Base-by-base conservation (phyloP, 2,888 invertebrate genomes). In the Rhamphomyia laevipes region DNA sequence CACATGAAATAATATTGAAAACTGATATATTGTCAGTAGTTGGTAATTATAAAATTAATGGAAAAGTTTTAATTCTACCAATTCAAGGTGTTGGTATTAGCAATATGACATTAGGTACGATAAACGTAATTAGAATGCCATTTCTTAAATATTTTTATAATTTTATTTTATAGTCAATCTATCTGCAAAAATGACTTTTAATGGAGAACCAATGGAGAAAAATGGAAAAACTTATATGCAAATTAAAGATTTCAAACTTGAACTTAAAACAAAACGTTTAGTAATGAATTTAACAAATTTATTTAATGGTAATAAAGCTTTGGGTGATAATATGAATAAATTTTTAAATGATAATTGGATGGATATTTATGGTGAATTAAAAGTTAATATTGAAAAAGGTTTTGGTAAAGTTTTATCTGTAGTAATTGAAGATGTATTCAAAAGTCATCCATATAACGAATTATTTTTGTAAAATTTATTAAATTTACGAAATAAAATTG, bases 271-370 rank as follows among this genome's bases (percentile, higher is more conserved):
- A 4, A 21, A 23, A 42, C 15, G 50, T 17, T 48, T 62, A 17
- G 48, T 55, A 27, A 43, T 61, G 7, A 27, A 60, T 43, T 61
- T 69, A 21, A 59, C 55, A 35, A 67, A 68, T 55, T 57, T 70
- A n/a, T 69, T 68, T 54, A 66, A 68, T 49, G 68, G 68, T 0
- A 63, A 70, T 51, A 67, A 65, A 57, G 58, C 59, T 45, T 53
- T 70, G 4, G 64, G 68, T 42, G 63, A 66, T 45, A 65, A 59
- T 37, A 65, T 65, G 61, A 70, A 70, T 54, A 45, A 43, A 11
- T 65, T 70, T 55, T 51, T 70, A 15, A 70, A 69, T 55, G 66
- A 73, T 31, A 74, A 74, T 57, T 73, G 73, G 73, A 35, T 53
- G 16, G 67, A 68, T 1, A 66, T 74, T 37, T 70, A 66, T 41